Percentiles rank a stretch among this genome's conserved stretches.
Conservation (phyloP, 2,888 invertebrate species). For the Idaea aversata region DNA sequence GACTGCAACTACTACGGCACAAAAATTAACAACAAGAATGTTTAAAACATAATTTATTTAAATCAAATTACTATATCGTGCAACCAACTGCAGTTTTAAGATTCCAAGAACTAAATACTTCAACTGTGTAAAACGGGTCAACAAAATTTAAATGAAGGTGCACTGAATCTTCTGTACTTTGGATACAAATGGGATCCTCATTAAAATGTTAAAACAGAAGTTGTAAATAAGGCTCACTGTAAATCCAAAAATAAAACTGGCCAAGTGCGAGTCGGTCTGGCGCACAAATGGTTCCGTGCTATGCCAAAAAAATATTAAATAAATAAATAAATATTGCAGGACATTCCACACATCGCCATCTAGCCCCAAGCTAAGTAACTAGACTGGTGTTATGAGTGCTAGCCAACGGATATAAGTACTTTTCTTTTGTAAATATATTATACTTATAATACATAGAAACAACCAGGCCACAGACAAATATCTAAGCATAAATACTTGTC, state of each 20-base stretch:
- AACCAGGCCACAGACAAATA: too few species aligned
- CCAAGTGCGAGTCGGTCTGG: too few species aligned
- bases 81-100: background rate
- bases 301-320: too few species aligned
- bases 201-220: constrained; percentile 45
- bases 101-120: background rate
- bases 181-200: constrained; percentile 39
- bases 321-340: too few species aligned
- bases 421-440: too few species aligned
- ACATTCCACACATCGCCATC: too few species aligned
- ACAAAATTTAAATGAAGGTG: background rate
- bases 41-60: background rate
- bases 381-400: too few species aligned
- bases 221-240: constrained; percentile 34
- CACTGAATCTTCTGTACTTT: constrained; percentile 24
- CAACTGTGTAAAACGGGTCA: background rate
- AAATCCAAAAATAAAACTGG: constrained; percentile 1
- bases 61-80: background rate
- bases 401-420: too few species aligned
- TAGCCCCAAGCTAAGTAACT: too few species aligned
- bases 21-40: background rate
- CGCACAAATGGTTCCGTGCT: too few species aligned
- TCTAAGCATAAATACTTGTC: too few species aligned
- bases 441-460: too few species aligned
- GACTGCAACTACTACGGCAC: background rate